A percentile compares a stretch with the other conserved stretches of the same genome.
Conservation (phyloP, 2,888 invertebrate species). For the Sesia apiformis region DNA sequence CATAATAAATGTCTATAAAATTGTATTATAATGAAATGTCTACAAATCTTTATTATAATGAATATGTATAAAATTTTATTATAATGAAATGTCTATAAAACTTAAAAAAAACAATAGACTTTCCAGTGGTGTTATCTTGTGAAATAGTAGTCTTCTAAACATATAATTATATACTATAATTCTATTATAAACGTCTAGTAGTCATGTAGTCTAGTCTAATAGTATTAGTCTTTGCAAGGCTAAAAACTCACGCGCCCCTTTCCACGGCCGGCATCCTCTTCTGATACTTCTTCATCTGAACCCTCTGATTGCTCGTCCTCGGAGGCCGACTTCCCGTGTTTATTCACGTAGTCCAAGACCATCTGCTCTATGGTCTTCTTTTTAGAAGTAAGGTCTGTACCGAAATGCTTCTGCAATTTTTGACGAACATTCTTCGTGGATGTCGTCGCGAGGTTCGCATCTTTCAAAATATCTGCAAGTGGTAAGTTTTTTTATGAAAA, state of each 20-base stretch:
- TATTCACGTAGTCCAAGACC: slow-evolving; percentile 83
- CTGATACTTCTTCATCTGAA: slow-evolving; percentile 21
- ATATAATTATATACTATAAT: too few species aligned
- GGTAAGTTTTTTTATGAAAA: background rate
- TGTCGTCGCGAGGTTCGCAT: slow-evolving; percentile 84
- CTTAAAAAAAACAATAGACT: too few species aligned
- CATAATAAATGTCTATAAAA: too few species aligned
- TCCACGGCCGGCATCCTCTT: too few species aligned
- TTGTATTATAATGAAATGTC: background rate
- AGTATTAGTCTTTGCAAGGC: too few species aligned
- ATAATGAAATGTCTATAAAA: background rate
- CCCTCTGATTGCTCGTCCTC: slow-evolving; percentile 51
- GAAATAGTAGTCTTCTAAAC: too few species aligned
- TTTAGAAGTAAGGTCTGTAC: slow-evolving; percentile 82
- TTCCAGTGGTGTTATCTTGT: too few species aligned
- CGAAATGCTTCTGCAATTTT: slow-evolving; percentile 87
- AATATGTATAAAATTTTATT: background rate
- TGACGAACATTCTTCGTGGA: slow-evolving; percentile 93
- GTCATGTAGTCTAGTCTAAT: too few species aligned
- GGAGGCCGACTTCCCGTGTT: slow-evolving; percentile 19
- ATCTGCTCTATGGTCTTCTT: slow-evolving; percentile 91
- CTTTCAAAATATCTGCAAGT: slow-evolving; percentile 85
- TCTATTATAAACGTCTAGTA: too few species aligned
- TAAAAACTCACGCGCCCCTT: too few species aligned
- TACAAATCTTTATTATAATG: background rate